Conservation (phyloP, 2,888 invertebrate genomes). For the Hoplodrina blanda region DNA sequence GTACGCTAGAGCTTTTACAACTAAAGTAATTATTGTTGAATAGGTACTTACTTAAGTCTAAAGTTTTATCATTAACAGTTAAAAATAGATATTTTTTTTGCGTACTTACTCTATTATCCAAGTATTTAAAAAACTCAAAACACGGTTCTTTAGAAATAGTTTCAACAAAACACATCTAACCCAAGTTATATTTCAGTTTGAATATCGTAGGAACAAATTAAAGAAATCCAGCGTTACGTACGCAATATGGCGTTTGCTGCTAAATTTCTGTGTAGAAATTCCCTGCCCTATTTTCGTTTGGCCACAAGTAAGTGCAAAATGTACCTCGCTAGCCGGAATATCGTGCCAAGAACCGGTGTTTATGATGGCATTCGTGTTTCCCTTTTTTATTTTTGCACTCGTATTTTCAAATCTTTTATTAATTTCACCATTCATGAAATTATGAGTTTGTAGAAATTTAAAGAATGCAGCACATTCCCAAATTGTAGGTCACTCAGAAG, state of each 20-base stretch:
- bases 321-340: constrained; percentile 63
- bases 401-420: constrained; percentile 54
- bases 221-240: constrained; percentile 54
- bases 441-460: not conserved
- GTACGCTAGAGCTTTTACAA: not conserved
- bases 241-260: constrained; percentile 59
- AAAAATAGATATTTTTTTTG: too few species aligned
- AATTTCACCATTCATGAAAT: constrained; percentile 39
- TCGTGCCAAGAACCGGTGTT: constrained; percentile 66
- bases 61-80: too few species aligned
- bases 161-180: not conserved
- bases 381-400: constrained; percentile 52
- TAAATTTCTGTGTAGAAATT: constrained; percentile 68
- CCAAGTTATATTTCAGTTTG: constrained; percentile 3
- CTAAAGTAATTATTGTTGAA: not conserved
- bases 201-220: constrained; percentile 41
- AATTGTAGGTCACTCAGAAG: not conserved
- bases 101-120: not conserved
- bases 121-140: not conserved
- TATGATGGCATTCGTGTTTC: constrained; percentile 60
- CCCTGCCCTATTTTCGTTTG: constrained; percentile 65
- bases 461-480: not conserved
- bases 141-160: not conserved
- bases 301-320: constrained; percentile 69
- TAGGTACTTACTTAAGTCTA: too few species aligned